These are phyloP conservation scores for Saturnia pavonia DNA, from an alignment of 2,888 invertebrate species.

Conservation along the genomic window DNA sequence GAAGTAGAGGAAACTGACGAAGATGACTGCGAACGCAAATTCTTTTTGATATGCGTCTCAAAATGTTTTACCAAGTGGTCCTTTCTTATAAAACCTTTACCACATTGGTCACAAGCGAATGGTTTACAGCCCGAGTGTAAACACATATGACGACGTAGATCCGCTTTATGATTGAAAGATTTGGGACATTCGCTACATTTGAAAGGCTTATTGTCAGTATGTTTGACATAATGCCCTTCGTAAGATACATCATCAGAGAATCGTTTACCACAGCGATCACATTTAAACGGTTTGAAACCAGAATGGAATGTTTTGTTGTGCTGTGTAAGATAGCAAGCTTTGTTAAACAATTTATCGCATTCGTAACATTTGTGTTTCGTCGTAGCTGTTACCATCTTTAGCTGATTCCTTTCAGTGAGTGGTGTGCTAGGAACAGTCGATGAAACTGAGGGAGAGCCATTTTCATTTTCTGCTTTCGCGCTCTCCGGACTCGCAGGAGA, in stretches of 20 bases:
- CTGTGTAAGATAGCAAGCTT: constrained; percentile 93
- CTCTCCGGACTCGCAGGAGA: constrained; percentile 77
- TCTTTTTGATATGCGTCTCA: constrained; percentile 88
- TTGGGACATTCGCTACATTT: constrained; percentile 93
- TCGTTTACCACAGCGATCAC: constrained; percentile 92
- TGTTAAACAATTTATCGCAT: constrained; percentile 92
- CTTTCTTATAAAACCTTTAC: constrained; percentile 94
- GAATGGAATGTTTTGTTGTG: constrained; percentile 95
- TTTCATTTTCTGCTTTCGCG: constrained; percentile 67
- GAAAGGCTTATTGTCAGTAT: constrained; percentile 91
- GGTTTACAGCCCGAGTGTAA: constrained; percentile 93
- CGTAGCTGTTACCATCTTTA: constrained; percentile 56
- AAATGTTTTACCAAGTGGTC: constrained; percentile 95
- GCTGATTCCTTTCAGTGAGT: constrained; percentile 67
- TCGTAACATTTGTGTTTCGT: constrained; percentile 87
- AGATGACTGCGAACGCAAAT: constrained; percentile 59
- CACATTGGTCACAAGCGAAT: constrained; percentile 90
- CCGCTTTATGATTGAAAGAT: constrained; percentile 95
- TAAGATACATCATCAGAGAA: constrained; percentile 88
- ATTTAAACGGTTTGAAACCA: constrained; percentile 93
- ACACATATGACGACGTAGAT: constrained; percentile 92
- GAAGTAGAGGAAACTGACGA: constrained; percentile 50
- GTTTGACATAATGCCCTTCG: constrained; percentile 88
- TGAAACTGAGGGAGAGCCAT: constrained; percentile 62
- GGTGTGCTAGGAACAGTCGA: constrained; percentile 72